Base-by-base conservation (phyloP, 1,140 invertebrate species). In the Ceratina japonica region DNA sequence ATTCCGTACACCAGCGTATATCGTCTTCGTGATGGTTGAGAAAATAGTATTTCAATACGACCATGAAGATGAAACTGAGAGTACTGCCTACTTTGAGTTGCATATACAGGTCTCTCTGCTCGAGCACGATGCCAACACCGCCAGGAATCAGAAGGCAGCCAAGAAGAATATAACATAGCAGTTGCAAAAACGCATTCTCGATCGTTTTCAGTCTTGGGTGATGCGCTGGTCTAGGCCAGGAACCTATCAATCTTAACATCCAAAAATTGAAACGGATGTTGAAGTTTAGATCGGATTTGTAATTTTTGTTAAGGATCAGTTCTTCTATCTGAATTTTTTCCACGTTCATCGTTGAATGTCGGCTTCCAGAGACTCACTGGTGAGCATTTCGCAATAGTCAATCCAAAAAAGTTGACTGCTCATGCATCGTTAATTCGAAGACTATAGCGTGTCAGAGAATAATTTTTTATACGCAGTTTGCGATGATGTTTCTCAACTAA, bases 51-150 rank as follows among this genome's bases (percentile, higher is more conserved):
- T 91, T 91, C 20, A 84, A 31, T 0, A 89, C 80, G 0, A 86
- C 84, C 87, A 89, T 90, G 3, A 89, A 31, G 58, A 83, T 84
- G 66, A 90, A 91, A 51, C 84, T 87, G 31, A 90, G 70, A 1
- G 90, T 85, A 54, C 89, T 88, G 1, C 83, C 83, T 0, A 90
- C 66, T 24, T 88, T 89, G 22, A 90, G 58, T 51, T 82, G 84
- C 0, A 84, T 75, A 62, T 82, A 75, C 13, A 75, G 70, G 54
- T 89, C 80, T 15, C 84, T 77, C 15, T 88, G 80, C 22, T 88
- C 87, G 3, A 89, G 51, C 18, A 88, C 77, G 15, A 81, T 65
- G 61, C 27, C 77, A 16, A 79, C 22, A 18, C 69, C 7, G 20
- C 62, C 20, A 7, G 74, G 74, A 0, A 83, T 73, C 37, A 44